phyloP scores from a whole-genome alignment of 2,797 vertebrate species.

The Rhincodon typus region DNA sequence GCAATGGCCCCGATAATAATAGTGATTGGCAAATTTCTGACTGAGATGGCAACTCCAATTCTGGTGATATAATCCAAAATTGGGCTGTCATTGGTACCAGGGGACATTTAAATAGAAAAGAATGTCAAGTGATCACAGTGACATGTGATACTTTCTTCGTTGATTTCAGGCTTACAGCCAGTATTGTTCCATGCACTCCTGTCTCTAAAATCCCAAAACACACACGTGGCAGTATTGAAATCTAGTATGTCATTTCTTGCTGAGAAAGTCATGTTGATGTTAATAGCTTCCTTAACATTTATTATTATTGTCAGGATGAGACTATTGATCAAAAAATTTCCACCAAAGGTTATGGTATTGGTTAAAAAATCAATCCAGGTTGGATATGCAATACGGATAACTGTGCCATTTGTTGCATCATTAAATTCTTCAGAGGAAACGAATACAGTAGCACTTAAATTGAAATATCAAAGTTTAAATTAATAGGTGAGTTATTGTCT shows the following conservation, averaged over 20 bases:
- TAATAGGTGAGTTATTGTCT: neutral
- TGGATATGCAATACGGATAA: conserved; percentile 68
- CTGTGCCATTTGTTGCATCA: conserved; percentile 39
- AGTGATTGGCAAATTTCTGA: conserved; percentile 67
- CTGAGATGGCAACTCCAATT: conserved; percentile 70
- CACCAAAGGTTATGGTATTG: accelerated
- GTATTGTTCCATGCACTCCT: conserved; percentile 61
- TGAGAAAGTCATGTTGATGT: conserved; percentile 61
- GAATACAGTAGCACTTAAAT: conserved; percentile 53
- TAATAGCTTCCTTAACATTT: conserved; percentile 45
- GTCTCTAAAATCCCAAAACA: conserved; percentile 77
- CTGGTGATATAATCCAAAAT: conserved; percentile 64
- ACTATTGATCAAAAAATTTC: conserved; percentile 49
- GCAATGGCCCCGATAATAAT: conserved; percentile 73
- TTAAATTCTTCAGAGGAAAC: conserved; percentile 44
- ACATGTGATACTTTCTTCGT: conserved; percentile 52
- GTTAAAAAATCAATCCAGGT: conserved; percentile 60
- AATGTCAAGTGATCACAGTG: conserved; percentile 76
- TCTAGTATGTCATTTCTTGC: conserved; percentile 45
- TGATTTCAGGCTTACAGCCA: conserved; percentile 53
- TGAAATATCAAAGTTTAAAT: conserved; percentile 44
- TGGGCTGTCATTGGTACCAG: no score
- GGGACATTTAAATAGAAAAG: conserved; percentile 84
- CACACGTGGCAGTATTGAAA: conserved; percentile 57
- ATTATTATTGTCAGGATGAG: conserved; percentile 64